Evolutionary conservation across 2,888 invertebrate species (phyloP).

Genomic region (Orthosia incerta): DNA sequence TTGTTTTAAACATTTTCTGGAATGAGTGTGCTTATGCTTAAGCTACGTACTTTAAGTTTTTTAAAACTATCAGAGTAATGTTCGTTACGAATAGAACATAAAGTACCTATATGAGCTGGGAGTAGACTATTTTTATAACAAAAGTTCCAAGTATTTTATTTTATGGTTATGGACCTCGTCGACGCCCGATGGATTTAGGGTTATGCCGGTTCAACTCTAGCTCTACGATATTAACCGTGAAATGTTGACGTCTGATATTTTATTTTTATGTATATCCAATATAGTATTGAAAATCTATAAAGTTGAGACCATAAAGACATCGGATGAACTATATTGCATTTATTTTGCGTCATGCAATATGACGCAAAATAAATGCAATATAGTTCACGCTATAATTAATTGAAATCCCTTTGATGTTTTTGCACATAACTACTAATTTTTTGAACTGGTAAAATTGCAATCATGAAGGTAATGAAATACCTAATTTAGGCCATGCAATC

Average conservation of each 20-base stretch:
- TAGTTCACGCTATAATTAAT: no score
- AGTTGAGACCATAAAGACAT: neutral
- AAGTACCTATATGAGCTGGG: slow-evolving; percentile 21
- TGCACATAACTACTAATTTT: no score
- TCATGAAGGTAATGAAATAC: neutral
- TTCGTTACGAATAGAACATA: slow-evolving; percentile 18
- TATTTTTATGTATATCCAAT: slow-evolving; percentile 12
- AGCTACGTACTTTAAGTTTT: slow-evolving; percentile 28
- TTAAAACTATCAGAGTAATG: slow-evolving; percentile 34
- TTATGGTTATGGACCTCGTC: slow-evolving; percentile 37
- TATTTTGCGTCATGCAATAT: neutral
- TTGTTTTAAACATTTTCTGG: slow-evolving; percentile 22
- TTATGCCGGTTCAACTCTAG: slow-evolving; percentile 15
- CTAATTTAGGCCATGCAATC: neutral
- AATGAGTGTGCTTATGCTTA: slow-evolving; percentile 26
- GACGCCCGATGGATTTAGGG: slow-evolving; percentile 18
- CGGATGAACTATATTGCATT: neutral
- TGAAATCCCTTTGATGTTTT: neutral
- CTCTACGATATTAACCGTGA: neutral
- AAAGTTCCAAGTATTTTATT: slow-evolving; percentile 44
- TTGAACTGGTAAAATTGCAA: neutral
- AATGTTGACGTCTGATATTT: slow-evolving; percentile 22
- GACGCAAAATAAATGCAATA: no score
- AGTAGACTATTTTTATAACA: slow-evolving; percentile 20
- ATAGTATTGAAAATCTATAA: slow-evolving; percentile 6